These are phyloP conservation scores for Echeneis naucrates DNA, from an alignment of 2,797 vertebrate species.

Conservation along the genomic window DNA sequence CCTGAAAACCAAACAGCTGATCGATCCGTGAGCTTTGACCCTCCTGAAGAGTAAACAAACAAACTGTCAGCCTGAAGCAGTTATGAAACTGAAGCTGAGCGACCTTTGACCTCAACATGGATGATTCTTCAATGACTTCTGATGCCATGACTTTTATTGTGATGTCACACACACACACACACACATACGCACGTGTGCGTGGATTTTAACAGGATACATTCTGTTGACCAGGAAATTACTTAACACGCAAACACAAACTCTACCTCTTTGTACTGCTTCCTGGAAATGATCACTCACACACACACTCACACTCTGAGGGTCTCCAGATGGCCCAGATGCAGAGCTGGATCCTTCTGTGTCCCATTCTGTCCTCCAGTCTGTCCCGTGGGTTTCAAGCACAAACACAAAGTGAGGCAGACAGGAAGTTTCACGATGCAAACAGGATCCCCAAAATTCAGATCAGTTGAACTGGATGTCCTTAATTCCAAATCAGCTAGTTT, in stretches of 20 bases:
- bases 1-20: no score
- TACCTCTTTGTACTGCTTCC: conserved; percentile 62
- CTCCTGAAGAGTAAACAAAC: no score
- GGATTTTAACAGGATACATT: conserved; percentile 70
- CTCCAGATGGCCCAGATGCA: no score
- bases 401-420: no score
- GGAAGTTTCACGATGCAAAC: no score
- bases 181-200: conserved; percentile 24
- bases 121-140: neutral
- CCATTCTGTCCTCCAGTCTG: neutral
- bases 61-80: no score
- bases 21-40: no score
- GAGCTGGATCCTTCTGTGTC: no score
- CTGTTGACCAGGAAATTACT: conserved; percentile 65
- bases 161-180: conserved; percentile 20
- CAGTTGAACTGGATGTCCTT: no score
- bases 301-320: conserved; percentile 36
- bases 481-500: no score
- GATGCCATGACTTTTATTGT: neutral
- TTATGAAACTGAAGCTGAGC: neutral
- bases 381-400: no score
- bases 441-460: no score
- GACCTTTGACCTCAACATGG: neutral
- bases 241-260: conserved; percentile 44
- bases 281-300: conserved; percentile 58